Evolutionary conservation across 2,113 vertebrate genomes (phyloP).

Genomic region (Callopanchax toddi): DNA sequence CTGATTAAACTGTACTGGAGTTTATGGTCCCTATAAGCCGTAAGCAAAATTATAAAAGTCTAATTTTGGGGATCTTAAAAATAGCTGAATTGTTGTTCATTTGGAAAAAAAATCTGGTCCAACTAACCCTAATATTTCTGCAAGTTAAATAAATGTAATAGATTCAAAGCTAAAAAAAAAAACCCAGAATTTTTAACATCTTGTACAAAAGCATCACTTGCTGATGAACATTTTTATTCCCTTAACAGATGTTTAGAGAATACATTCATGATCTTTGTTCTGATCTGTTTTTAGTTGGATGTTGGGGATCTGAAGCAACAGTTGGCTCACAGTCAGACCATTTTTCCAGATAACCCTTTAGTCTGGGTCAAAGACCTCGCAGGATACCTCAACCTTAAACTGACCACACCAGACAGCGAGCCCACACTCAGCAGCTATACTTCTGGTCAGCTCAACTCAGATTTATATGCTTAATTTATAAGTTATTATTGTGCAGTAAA

Average conservation of each 20-base stretch:
- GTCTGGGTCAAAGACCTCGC: slow-evolving; percentile 98
- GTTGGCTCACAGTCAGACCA: slow-evolving; percentile 85
- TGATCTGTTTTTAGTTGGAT: slow-evolving; percentile 77
- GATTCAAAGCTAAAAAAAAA: no score
- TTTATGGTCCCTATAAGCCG: no score
- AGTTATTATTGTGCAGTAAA: neutral
- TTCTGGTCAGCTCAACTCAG: slow-evolving; percentile 80
- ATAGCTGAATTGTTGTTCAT: no score
- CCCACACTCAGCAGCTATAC: slow-evolving; percentile 89
- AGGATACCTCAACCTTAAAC: slow-evolving; percentile 93
- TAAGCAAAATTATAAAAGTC: no score
- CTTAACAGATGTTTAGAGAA: neutral
- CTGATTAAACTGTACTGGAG: neutral
- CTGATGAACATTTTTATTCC: no score
- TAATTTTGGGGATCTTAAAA: no score
- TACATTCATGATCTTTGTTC: slow-evolving; percentile 15
- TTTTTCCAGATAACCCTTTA: slow-evolving; percentile 91
- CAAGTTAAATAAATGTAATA: no score
- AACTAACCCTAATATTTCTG: no score
- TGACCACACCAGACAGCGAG: slow-evolving; percentile 84
- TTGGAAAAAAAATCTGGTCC: no score
- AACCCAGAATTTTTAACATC: no score
- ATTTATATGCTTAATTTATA: neutral
- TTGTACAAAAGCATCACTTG: no score
- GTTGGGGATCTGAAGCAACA: slow-evolving; percentile 88